phyloP scores from a whole-genome alignment of 2,113 vertebrate species.

The Pteruthius melanotis region DNA sequence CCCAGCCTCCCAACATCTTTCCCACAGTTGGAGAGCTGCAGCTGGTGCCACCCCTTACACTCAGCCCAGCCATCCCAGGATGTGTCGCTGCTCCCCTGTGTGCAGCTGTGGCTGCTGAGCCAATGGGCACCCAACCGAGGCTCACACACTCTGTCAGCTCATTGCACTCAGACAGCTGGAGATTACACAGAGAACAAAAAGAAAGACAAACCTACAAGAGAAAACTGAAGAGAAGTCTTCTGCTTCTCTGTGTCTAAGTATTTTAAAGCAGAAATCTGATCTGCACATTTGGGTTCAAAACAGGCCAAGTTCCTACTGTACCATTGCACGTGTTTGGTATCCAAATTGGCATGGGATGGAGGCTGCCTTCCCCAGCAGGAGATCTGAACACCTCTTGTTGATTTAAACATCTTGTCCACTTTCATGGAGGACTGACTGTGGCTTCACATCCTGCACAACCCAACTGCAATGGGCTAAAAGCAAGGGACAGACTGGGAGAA shows the following conservation, averaged over 20 bases:
- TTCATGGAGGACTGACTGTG: neutral
- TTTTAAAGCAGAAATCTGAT: conserved; percentile 27
- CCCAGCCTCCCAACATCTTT: neutral
- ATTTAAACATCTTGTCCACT: neutral
- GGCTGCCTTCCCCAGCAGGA: conserved; percentile 1
- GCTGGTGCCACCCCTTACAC: neutral
- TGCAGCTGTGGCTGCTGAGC: conserved; percentile 28
- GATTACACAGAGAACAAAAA: neutral
- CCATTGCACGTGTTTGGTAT: neutral
- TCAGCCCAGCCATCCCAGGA: neutral
- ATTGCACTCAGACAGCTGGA: conserved; percentile 30
- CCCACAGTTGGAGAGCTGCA: neutral
- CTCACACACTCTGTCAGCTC: neutral
- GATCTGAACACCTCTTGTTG: neutral
- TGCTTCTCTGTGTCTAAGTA: neutral
- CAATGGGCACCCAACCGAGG: neutral
- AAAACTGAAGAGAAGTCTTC: neutral
- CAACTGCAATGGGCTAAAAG: neutral
- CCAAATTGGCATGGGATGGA: neutral
- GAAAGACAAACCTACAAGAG: neutral
- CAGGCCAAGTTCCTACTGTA: neutral
- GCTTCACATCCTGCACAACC: neutral
- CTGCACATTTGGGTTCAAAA: conserved; percentile 10
- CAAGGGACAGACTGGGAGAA: neutral
- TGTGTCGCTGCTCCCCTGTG: neutral